A percentile compares a stretch with the other conserved stretches of the same genome.
These are phyloP conservation scores for Psophia crepitans DNA, from an alignment of 2,113 vertebrate species.

Conservation along the genomic window DNA sequence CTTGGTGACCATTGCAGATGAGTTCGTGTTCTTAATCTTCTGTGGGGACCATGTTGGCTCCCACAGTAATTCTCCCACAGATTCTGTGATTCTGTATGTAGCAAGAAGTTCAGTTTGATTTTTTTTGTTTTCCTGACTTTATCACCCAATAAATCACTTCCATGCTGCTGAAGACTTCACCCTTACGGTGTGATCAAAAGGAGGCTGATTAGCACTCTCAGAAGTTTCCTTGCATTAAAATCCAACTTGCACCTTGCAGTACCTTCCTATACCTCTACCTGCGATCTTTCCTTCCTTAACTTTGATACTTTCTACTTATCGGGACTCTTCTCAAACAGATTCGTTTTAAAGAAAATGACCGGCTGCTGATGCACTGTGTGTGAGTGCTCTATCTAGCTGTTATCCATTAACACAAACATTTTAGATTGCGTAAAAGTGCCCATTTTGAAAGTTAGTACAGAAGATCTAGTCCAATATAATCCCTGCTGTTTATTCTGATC, in stretches of 20 bases:
- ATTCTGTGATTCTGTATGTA: no score
- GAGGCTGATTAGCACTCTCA: neutral
- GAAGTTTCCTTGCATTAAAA: neutral
- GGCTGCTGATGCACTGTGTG: neutral
- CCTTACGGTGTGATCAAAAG: neutral
- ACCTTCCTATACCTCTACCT: neutral
- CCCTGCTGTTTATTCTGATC: conserved; percentile 2
- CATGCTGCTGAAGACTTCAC: neutral
- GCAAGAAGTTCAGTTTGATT: neutral
- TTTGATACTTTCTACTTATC: neutral
- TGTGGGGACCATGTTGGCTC: neutral
- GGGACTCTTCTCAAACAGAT: neutral
- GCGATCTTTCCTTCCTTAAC: neutral
- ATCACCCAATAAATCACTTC: neutral
- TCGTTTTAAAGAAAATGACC: neutral
- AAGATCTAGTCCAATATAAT: neutral
- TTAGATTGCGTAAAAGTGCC: conserved; percentile 4
- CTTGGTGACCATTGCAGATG: accelerated
- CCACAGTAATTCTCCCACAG: no score
- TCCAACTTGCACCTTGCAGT: neutral
- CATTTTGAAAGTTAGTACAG: neutral
- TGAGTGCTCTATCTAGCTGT: neutral
- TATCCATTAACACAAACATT: conserved; percentile 52
- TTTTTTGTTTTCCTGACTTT: neutral
- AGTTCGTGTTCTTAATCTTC: neutral